Base-by-base conservation (phyloP, 2,797 vertebrate genomes). In the Silurus aristotelis region DNA sequence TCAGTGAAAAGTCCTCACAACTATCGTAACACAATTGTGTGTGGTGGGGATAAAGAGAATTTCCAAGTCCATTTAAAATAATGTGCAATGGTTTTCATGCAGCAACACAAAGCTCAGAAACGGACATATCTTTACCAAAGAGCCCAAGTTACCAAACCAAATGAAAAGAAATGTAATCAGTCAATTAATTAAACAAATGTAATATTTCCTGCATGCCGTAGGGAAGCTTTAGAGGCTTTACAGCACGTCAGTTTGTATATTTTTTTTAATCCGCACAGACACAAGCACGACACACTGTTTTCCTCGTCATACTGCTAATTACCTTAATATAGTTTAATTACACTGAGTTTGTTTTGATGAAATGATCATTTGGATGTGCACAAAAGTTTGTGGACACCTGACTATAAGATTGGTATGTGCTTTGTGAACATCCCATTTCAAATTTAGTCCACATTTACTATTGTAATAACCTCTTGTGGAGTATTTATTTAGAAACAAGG, bases 271-370 rank as follows among this genome's bases (percentile, higher is more conserved):
- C 52, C 25, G n/a, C 27, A 71, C 46, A 38, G 66, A 25, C 22
- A 61, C 52, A 61, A 66, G n/a, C 70, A 63, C 38, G 5, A 0
- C 8, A 63, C n/a, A 20, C 43, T 67, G 38, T 64, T 52, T 58
- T n/a, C 70, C 71, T 64, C 56, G 64, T 27, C 6, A 55, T 38
- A 48, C 17, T 60, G 20, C 52, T 86, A 83, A 86, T 86, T 71
- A 64, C 48, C 5, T 25, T 71, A 48, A 68, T 43, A 20, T 13
- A 38, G 58, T 67, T 81, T 75, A 76, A 81, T 85, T 66, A 75
- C 8, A 48, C 13, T 22, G 67, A 72, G 67, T 80, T 61, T 17
- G 5, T 61, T 61, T 72, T 66, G 73, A 85, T 80, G 64, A 80
- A 58, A 85, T 27, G 14, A n/a, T 46, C 60, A n/a, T 58, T 61